phyloP scores from a whole-genome alignment of 64 coral and sea anemone species.

The Orbicella faveolata region DNA sequence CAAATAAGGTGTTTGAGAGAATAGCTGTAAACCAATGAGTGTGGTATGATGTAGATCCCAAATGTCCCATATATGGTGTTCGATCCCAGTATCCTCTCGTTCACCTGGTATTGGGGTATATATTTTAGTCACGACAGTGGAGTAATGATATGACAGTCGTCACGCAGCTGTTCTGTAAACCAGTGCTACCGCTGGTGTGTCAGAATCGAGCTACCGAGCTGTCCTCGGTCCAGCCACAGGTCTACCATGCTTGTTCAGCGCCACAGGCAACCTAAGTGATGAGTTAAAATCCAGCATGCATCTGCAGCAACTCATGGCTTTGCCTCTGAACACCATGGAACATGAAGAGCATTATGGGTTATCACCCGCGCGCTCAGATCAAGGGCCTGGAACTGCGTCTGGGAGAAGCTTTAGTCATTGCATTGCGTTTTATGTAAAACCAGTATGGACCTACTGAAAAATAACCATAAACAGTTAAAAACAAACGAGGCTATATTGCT shows the following conservation, averaged over 20 bases:
- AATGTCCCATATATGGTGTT: not conserved
- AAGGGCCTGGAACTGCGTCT: not conserved
- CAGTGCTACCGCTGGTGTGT: not conserved
- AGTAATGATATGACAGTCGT: not conserved
- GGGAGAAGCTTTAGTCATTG: not conserved
- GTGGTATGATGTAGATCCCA: not conserved
- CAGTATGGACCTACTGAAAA: no score
- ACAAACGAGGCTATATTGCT: no score
- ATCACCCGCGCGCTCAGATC: not conserved
- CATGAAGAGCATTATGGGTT: constrained; percentile 22
- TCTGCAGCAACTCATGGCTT: not conserved
- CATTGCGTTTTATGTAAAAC: not conserved
- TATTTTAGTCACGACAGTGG: not conserved
- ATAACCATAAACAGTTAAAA: no score
- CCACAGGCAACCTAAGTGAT: not conserved
- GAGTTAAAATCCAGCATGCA: not conserved
- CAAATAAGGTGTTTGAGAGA: not conserved
- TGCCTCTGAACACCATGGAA: not conserved
- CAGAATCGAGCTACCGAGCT: not conserved
- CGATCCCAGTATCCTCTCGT: not conserved
- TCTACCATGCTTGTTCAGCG: constrained; percentile 11
- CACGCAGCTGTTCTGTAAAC: no score
- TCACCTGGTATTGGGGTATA: not conserved
- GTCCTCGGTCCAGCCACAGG: constrained; percentile 18
- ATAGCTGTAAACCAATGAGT: not conserved